phyloP scores from a whole-genome alignment of 2,797 vertebrate species.

The Myripristis murdjan region DNA sequence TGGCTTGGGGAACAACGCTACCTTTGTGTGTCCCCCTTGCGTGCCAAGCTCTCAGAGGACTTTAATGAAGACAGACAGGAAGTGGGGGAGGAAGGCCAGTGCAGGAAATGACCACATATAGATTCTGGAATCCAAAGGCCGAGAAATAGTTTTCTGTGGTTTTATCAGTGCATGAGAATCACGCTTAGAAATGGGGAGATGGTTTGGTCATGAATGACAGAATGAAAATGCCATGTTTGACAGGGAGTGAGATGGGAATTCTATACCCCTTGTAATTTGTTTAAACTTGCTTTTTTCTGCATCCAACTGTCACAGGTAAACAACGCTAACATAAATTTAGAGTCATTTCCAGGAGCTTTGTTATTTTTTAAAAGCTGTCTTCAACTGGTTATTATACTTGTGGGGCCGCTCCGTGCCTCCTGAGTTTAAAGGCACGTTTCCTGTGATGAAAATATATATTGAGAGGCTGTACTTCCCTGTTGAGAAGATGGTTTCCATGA shows the following conservation, averaged over 20 bases:
- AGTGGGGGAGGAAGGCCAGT: conserved; percentile 84
- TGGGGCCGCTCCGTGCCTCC: conserved; percentile 43
- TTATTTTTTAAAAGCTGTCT: conserved; percentile 40
- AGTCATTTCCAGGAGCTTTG: conserved; percentile 26
- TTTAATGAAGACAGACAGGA: conserved; percentile 91
- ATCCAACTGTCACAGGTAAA: conserved; percentile 38
- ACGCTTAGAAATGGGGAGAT: conserved; percentile 18
- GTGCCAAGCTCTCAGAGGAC: conserved; percentile 84
- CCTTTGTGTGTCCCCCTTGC: conserved; percentile 85
- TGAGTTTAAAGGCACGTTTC: conserved; percentile 36
- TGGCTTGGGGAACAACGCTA: conserved; percentile 84
- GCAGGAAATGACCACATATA: conserved; percentile 88
- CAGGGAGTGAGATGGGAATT: conserved; percentile 30
- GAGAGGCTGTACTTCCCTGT: conserved; percentile 41
- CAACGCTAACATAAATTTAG: conserved; percentile 29
- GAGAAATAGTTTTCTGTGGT: conserved; percentile 80
- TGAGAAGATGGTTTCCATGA: conserved; percentile 18
- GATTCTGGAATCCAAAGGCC: conserved; percentile 85
- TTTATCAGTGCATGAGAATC: conserved; percentile 63
- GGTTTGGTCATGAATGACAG: conserved; percentile 45
- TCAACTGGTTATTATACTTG: conserved; percentile 48
- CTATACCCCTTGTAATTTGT: conserved; percentile 37
- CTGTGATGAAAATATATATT: conserved; percentile 51
- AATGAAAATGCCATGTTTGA: conserved; percentile 33
- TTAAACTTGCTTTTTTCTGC: conserved; percentile 49